phyloP scores from a whole-genome alignment of 2,113 vertebrate species.

The Pteropus alecto region DNA sequence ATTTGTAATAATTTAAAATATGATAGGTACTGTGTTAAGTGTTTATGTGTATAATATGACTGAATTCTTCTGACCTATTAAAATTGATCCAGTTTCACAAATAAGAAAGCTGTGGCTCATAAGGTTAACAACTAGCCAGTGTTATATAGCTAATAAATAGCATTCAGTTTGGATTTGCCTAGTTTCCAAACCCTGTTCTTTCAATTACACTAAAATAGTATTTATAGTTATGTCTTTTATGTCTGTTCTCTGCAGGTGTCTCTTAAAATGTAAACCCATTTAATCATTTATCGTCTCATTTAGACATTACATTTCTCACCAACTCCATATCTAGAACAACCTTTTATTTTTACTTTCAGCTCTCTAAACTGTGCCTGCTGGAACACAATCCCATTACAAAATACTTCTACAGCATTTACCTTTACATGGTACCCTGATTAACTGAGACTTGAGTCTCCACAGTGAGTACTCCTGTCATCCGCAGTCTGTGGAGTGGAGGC shows the following conservation, averaged over 20 bases:
- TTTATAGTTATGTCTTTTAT: background rate
- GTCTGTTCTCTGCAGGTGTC: background rate
- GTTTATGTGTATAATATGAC: background rate
- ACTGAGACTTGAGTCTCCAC: background rate
- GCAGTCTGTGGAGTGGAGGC: background rate
- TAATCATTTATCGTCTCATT: background rate
- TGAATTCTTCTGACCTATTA: background rate
- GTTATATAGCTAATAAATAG: background rate
- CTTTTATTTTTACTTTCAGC: background rate
- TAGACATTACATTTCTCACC: background rate
- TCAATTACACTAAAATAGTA: background rate
- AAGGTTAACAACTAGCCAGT: background rate
- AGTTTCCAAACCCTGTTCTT: background rate
- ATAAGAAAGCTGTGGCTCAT: background rate
- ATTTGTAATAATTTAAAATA: slow-evolving; percentile 11
- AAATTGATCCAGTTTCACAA: background rate
- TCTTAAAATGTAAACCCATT: background rate
- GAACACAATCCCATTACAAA: background rate
- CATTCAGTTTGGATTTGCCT: background rate
- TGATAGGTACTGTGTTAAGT: background rate
- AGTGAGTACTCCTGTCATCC: background rate
- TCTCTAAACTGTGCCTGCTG: background rate
- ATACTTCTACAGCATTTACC: background rate
- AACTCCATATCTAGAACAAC: background rate
- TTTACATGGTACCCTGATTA: background rate